These are phyloP conservation scores for Champsocephalus esox DNA, from an alignment of 2,797 vertebrate genomes.

Conservation along the genomic window DNA sequence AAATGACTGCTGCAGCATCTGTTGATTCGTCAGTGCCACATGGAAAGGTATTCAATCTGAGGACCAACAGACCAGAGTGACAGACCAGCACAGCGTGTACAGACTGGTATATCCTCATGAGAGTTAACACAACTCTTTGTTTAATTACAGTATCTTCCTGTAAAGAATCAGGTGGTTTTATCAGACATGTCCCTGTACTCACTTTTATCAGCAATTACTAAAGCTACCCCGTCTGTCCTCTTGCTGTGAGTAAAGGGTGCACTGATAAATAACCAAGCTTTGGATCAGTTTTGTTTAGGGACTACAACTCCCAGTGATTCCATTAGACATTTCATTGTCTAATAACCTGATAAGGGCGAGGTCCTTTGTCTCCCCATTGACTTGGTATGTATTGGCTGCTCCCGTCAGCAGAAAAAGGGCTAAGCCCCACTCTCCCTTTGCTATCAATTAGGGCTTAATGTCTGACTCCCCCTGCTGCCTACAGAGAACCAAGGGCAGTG, in stretches of 20 bases:
- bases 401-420: constrained; percentile 70
- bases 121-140: constrained; percentile 16
- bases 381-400: constrained; percentile 58
- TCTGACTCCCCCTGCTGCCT: constrained; percentile 59
- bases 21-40: constrained; percentile 20
- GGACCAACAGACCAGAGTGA: constrained; percentile 11
- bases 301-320: constrained; percentile 44
- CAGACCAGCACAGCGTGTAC: constrained; percentile 10
- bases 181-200: constrained; percentile 3
- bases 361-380: constrained; percentile 45
- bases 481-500: constrained; percentile 60
- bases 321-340: constrained; percentile 35
- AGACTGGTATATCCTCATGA: not conserved
- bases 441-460: constrained; percentile 76
- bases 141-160: constrained; percentile 30
- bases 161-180: constrained; percentile 17
- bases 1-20: constrained; percentile 44
- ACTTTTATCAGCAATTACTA: constrained; percentile 4
- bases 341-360: constrained; percentile 34
- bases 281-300: constrained; percentile 17
- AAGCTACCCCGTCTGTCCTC: not conserved
- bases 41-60: constrained; percentile 13
- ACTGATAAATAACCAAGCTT: constrained; percentile 10
- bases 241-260: not conserved
- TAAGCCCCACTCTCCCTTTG: constrained; percentile 62